Evolutionary conservation across 2,113 vertebrate genomes (phyloP), one percentile per base, ranked within the genome.

Genomic region (Oryzias melastigma): DNA sequence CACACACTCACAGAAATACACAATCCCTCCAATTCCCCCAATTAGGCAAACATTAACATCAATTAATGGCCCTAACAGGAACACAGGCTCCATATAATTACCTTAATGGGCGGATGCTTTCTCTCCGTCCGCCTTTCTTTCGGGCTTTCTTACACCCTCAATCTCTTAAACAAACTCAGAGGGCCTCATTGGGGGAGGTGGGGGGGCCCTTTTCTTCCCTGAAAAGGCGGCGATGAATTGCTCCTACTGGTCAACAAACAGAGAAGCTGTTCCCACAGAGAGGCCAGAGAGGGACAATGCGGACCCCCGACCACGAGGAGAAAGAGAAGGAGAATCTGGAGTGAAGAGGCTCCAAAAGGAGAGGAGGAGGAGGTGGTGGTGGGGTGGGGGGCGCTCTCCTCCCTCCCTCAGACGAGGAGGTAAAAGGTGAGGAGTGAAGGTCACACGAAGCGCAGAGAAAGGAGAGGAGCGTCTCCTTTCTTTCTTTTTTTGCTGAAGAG

Each of bases 21-120:
- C 91, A 93, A 93, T 35, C 51, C 24, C 93, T 93, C 93, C 92
- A 16, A 93, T 93, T 93, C 95, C 94, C 95, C 96, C 96, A 98
- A 98, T 98, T 98, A 98, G 95, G 97, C 96, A 98, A 98, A 98
- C 95, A 98, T 98, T 98, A 98, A 98, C 95, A 98, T 98, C 96
- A 98, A 98, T 98, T 98, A 98, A 97, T 94, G 68, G 72, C 70
- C 95, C 95, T 96, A 97, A 96, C 96, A 95, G 96, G 95, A 95
- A 96, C 96, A 97, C 94, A 94, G 95, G 96, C 96, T 98, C 95
- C 94, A 96, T 97, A 98, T 98, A 98, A 98, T 98, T 98, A 98
- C 96, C 95, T 98, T 98, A 98, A 98, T 98, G 95, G 96, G 93
- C 92, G 95, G 94, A 97, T 93, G 94, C 95, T 98, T 98, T 97